Evolutionary conservation across 2,888 invertebrate species (phyloP).

Genomic region (Troides helena): DNA sequence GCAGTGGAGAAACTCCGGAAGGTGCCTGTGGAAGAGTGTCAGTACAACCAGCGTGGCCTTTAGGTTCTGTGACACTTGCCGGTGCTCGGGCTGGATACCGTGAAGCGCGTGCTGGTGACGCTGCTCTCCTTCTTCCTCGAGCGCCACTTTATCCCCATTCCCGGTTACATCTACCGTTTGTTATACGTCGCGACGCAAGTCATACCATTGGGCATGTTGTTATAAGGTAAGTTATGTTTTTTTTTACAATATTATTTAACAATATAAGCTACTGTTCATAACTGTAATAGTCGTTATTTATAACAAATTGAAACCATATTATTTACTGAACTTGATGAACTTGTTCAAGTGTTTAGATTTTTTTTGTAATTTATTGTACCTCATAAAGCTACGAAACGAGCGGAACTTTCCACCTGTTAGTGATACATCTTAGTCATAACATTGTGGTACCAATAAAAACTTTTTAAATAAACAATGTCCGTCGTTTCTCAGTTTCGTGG

Average conservation of each 20-base stretch:
- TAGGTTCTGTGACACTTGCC: constrained; percentile 85
- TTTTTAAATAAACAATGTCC: no score
- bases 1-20: constrained; percentile 83
- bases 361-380: no score
- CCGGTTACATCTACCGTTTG: constrained; percentile 93
- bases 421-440: no score
- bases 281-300: no score
- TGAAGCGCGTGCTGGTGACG: constrained; percentile 90
- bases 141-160: constrained; percentile 94
- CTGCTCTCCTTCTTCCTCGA: constrained; percentile 92
- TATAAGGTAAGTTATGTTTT: constrained; percentile 84
- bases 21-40: constrained; percentile 86
- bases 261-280: no score
- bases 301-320: no score
- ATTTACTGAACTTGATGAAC: no score
- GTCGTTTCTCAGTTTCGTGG: no score
- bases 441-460: no score
- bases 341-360: no score
- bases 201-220: constrained; percentile 88
- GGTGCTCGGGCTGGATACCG: constrained; percentile 90
- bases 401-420: no score
- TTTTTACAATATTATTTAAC: background rate
- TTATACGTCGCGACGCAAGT: constrained; percentile 86
- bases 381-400: no score
- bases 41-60: constrained; percentile 84